A percentile compares a stretch with the other conserved stretches of the same genome.
Conservation (phyloP, 2,797 vertebrate species). For the Trichosurus vulpecula region DNA sequence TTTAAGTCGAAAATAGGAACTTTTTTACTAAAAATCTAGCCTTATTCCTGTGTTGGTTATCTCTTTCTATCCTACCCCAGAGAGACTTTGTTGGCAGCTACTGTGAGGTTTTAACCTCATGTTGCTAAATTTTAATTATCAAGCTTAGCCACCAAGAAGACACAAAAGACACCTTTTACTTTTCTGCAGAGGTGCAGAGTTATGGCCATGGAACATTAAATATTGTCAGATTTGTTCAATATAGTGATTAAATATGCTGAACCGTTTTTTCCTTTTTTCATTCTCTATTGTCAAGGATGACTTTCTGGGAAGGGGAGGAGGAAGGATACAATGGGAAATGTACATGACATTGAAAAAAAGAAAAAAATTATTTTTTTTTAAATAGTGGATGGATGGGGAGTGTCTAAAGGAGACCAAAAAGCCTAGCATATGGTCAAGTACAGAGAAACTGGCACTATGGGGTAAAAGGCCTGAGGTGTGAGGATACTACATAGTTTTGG, state of each 20-base stretch:
- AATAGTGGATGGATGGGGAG: conserved; percentile 68
- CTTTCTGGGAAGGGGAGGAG: not conserved
- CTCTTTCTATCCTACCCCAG: too few relatives aligned
- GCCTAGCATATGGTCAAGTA: conserved; percentile 82
- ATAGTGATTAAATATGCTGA: not conserved
- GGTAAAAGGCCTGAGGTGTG: not conserved
- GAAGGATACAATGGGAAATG: too few relatives aligned
- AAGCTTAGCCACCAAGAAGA: not conserved
- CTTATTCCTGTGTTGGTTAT: not conserved
- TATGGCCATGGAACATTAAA: not conserved
- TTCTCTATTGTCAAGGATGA: not conserved
- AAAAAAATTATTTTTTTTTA: too few relatives aligned
- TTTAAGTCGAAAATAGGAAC: not conserved
- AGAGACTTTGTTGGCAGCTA: not conserved
- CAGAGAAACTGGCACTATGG: conserved; percentile 74
- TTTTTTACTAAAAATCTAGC: too few relatives aligned
- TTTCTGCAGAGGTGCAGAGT: not conserved
- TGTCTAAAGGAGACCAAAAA: conserved; percentile 82
- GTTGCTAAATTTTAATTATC: not conserved
- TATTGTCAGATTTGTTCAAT: not conserved
- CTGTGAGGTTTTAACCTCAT: not conserved
- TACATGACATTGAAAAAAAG: too few relatives aligned
- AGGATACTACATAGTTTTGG: not conserved
- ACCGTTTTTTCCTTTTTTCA: not conserved
- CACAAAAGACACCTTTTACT: not conserved